Conservation (phyloP, 1,140 invertebrate species). For the Geopemphigus sp. region DNA sequence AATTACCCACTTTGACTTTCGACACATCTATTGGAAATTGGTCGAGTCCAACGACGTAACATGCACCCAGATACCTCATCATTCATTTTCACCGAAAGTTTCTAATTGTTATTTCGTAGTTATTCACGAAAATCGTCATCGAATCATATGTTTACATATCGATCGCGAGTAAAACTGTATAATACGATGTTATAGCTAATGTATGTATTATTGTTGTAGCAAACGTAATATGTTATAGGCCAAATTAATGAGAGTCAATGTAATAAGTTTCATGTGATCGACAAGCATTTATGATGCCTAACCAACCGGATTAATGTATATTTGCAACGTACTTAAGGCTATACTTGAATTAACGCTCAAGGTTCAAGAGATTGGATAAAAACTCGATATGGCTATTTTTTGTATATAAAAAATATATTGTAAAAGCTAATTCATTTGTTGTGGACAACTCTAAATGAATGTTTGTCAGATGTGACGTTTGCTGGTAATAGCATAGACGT, state of each 20-base stretch:
- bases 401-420: conserved; percentile 7
- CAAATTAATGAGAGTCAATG: no score
- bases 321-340: not conserved
- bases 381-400: not conserved
- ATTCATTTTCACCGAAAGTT: not conserved
- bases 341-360: not conserved
- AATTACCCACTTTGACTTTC: no score
- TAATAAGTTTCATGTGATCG: no score
- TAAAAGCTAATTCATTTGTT: conserved; percentile 3
- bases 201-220: not conserved
- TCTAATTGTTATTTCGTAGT: no score
- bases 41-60: no score
- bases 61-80: no score
- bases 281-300: no score
- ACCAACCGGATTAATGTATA: no score
- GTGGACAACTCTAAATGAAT: not conserved
- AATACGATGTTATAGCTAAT: not conserved
- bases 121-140: no score
- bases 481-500: not conserved
- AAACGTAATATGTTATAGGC: no score
- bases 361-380: not conserved
- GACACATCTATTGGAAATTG: no score
- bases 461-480: not conserved
- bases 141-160: not conserved
- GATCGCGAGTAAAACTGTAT: not conserved